Conservation (phyloP, 1,140 invertebrate species). For the Maniola jurtina region DNA sequence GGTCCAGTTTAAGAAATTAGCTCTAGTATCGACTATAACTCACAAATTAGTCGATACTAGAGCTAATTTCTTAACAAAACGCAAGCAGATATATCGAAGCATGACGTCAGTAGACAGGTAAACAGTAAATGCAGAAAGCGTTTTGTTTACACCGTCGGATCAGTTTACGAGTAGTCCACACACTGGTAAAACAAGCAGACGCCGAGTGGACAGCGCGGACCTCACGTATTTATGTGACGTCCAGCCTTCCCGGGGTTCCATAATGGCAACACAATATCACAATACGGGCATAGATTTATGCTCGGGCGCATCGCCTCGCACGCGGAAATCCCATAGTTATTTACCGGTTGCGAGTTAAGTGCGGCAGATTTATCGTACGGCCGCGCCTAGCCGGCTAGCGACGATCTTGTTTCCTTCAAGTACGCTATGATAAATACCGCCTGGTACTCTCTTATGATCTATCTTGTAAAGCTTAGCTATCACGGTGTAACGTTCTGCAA, state of each 20-base stretch:
- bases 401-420: slow-evolving; percentile 64
- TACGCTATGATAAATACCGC: slow-evolving; percentile 59
- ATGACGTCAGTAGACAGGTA: too few relatives aligned
- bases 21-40: too few relatives aligned
- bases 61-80: too few relatives aligned
- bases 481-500: slow-evolving; percentile 23
- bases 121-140: too few relatives aligned
- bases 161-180: background rate
- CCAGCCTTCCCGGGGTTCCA: slow-evolving; percentile 54
- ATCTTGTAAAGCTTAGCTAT: slow-evolving; percentile 26
- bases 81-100: too few relatives aligned
- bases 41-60: too few relatives aligned
- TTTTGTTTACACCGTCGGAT: background rate
- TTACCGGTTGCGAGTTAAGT: slow-evolving; percentile 77
- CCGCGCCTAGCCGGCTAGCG: slow-evolving; percentile 52
- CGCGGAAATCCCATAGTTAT: slow-evolving; percentile 78
- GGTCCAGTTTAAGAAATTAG: too few relatives aligned
- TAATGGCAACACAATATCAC: slow-evolving; percentile 78
- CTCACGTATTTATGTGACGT: slow-evolving; percentile 68
- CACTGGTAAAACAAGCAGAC: slow-evolving; percentile 23
- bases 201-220: slow-evolving; percentile 42
- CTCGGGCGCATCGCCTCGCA: slow-evolving; percentile 69
- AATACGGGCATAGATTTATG: slow-evolving; percentile 77
- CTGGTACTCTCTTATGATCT: slow-evolving; percentile 34
- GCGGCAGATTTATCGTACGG: slow-evolving; percentile 74